Percentiles rank a stretch among this genome's conserved stretches.
Conservation (phyloP, 1,140 invertebrate genomes). For the Platyscapa corneri region DNA sequence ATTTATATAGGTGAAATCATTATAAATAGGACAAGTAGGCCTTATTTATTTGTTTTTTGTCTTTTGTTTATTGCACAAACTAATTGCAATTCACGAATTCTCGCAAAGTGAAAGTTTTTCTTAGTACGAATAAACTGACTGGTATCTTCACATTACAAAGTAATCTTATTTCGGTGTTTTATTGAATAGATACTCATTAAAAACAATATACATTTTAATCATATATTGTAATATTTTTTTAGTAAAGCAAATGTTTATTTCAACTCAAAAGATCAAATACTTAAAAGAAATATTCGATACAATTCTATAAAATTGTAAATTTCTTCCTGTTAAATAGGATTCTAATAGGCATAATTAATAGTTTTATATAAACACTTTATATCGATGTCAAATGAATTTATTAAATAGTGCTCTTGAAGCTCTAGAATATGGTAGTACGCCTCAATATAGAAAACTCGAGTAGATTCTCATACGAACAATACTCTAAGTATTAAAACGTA, state of each 20-base stretch:
- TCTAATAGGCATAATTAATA: background rate
- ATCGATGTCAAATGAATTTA: background rate
- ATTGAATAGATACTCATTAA: background rate
- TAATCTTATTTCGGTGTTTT: background rate
- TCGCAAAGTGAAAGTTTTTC: background rate
- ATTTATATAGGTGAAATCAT: background rate
- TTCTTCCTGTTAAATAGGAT: background rate
- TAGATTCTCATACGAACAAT: background rate
- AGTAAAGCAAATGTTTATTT: background rate
- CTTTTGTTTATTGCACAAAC: conserved; percentile 47
- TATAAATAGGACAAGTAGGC: background rate
- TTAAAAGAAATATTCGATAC: background rate
- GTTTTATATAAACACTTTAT: background rate
- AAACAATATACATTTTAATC: background rate
- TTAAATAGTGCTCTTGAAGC: background rate
- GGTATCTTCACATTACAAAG: no score
- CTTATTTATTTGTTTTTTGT: background rate
- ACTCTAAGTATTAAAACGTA: background rate
- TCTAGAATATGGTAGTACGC: background rate
- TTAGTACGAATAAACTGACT: background rate
- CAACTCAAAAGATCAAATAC: background rate
- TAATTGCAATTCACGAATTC: conserved; percentile 6
- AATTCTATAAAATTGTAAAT: background rate
- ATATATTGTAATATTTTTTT: background rate
- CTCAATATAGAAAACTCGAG: background rate